Evolutionary conservation across 30 jellyfish, hydroid and myxozoan species (phyloP), one percentile per base, ranked within the genome.

Genomic region (Sanderia malayensis): DNA sequence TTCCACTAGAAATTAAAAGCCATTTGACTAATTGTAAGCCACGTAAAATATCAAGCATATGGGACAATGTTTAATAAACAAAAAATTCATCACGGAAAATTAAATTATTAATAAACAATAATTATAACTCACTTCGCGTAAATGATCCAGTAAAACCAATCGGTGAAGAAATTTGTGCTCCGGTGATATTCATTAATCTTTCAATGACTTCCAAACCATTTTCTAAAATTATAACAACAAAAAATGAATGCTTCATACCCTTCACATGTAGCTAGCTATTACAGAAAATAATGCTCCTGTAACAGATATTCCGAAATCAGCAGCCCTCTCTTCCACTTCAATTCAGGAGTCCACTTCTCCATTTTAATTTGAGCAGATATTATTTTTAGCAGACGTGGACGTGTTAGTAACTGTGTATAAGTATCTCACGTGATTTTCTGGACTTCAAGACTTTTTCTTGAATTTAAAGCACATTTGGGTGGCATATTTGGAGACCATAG

Each of bases 101-200:
- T 18, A 66, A 21, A 37, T 1, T 20, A 33, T 9, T 8, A 62
- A 62, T 24, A 2, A 23, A 26, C 3, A 62, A 62, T 27, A 62
- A 57, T n/a, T 2, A 19, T 6, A 27, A 64, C 89, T 52, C 25
- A 78, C 89, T 63, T 32, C 89, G 73, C 17, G 89, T 63, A 0
- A 64, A 67, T 4, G 89, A 78, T 24, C 89, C 89, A 46, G 65
- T 23, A 60, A 53, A 33, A 7, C 89, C 89, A 23, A 45, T 59
- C 0, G 89, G 89, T 0, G 75, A 46, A 0, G 89, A 78, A 33
- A 78, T 46, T 25, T 52, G 76, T 21, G 46, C 74, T 10, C 89
- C 89, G 31, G 76, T 63, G 4, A 26, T 1, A n/a, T 65, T 45
- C 0, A 79, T 34, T 53, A 78, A 31, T 23, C 59, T 71, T 44